Percentiles rank a stretch among this genome's conserved stretches.
Evolutionary conservation across 2,888 invertebrate genomes (phyloP).

Genomic region (Globia sparganii): DNA sequence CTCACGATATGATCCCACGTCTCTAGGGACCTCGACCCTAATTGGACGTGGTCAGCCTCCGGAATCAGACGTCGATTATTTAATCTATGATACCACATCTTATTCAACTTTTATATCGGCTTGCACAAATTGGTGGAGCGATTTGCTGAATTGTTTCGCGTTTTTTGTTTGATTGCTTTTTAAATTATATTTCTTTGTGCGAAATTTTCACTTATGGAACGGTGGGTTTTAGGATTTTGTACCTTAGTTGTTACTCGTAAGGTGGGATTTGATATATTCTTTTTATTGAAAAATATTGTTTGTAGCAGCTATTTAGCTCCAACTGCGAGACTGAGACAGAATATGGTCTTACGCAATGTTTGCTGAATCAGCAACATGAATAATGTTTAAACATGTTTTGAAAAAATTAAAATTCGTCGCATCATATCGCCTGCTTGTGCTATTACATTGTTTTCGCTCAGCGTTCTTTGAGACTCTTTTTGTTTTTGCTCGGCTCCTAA

Average conservation of each 20-base stretch:
- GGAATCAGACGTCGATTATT: slow-evolving; percentile 82
- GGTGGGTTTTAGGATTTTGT: background rate
- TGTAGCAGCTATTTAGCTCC: background rate
- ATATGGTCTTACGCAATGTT: background rate
- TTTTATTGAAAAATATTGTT: background rate
- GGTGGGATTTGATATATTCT: background rate
- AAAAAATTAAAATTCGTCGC: too few relatives aligned
- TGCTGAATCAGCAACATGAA: background rate
- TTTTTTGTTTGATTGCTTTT: slow-evolving; percentile 42
- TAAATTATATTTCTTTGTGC: slow-evolving; percentile 7
- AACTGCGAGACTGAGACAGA: background rate
- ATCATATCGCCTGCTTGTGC: too few relatives aligned
- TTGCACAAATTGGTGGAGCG: slow-evolving; percentile 60
- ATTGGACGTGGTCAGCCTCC: slow-evolving; percentile 86
- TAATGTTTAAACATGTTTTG: background rate
- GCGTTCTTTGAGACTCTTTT: background rate
- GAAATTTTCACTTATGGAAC: slow-evolving; percentile 10
- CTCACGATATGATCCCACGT: slow-evolving; percentile 78
- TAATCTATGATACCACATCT: slow-evolving; percentile 81
- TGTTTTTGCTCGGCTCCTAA: background rate
- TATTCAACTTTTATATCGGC: slow-evolving; percentile 67
- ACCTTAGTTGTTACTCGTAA: background rate
- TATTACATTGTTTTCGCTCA: background rate
- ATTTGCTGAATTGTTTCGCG: slow-evolving; percentile 58
- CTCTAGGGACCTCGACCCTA: slow-evolving; percentile 80